Evolutionary conservation across 2,797 vertebrate species (phyloP), one percentile per base, ranked within the genome.

Genomic region (Phylloscopus collybita): DNA sequence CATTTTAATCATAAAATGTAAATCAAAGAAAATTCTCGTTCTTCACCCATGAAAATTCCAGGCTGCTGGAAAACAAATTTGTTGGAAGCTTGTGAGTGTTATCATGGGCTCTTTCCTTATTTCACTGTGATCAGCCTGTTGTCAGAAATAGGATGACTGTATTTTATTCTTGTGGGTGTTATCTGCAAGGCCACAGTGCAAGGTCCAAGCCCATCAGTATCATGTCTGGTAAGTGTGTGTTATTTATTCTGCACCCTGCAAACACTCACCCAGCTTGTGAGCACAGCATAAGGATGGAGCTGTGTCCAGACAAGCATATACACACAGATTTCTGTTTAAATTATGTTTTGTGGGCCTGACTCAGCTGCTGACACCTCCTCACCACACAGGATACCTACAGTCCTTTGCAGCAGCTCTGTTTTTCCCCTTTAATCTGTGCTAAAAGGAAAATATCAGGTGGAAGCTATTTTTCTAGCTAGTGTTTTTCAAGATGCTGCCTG

Each of bases 401-500:
- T 62, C 79, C 75, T 76, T 44, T 65, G 79, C 79, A 91, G 65
- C 2, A 4, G 65, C 57, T 84, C 51, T 79, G 59, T 47, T 92
- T 90, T 90, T 53, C 36, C 87, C 85, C 86, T 86, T 90, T 73
- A 91, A 88, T 62, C 62, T 83, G 36, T 57, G 29, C 40, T 91
- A 61, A 78, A 38, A 94, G 44, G 59, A 94, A 94, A 80, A 36
- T 51, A 83, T 72, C 47, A 89, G 89, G 87, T 90, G 50, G 65
- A 86, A 94, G 79, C 40, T 75, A 47, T 78, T 93, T 94, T 94
- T 96, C 89, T 91, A 86, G 85, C 79, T 86, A 60, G 13, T 90
- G 89, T 91, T 97, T 96, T 90, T 92, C 89, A 91, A 94, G 92
- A 95, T 64, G 76, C 51, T 88, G 89, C 76, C 36, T 79, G 85